These are phyloP conservation scores for Aphrophora alni DNA, from an alignment of 2,888 invertebrate species.

Conservation along the genomic window DNA sequence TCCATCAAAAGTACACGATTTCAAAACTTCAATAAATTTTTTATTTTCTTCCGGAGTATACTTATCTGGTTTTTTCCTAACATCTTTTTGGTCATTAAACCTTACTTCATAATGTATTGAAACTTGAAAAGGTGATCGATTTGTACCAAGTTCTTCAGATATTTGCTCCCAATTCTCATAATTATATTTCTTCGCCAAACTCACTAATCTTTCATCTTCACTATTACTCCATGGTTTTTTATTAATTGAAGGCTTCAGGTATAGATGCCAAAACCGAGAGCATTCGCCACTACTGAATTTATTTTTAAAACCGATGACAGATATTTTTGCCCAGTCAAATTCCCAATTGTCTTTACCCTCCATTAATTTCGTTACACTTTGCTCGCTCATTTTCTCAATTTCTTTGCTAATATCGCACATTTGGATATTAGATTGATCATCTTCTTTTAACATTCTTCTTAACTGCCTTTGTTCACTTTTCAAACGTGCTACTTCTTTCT, in stretches of 20 bases:
- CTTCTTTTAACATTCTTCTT: background rate
- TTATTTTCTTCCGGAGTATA: no score
- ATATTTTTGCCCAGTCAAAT: background rate
- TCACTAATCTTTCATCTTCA: background rate
- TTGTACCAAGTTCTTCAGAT: background rate
- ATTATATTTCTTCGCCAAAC: background rate
- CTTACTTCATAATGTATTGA: background rate
- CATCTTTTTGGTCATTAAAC: no score
- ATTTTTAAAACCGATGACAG: background rate
- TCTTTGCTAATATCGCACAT: background rate
- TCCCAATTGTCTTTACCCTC: background rate
- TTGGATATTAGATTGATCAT: background rate
- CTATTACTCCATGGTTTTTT: background rate
- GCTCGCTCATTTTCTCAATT: background rate
- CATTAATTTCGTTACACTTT: background rate
- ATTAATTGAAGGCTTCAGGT: background rate
- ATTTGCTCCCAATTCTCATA: background rate
- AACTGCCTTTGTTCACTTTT: background rate
- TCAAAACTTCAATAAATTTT: no score
- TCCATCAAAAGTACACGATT: no score
- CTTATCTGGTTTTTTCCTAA: no score
- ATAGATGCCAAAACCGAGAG: background rate
- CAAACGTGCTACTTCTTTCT: background rate
- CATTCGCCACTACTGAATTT: background rate
- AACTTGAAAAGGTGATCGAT: background rate